A percentile compares a stretch with the other conserved stretches of the same genome.
These are phyloP conservation scores for Argyrosomus regius DNA, from an alignment of 2,797 vertebrate species.

Conservation along the genomic window DNA sequence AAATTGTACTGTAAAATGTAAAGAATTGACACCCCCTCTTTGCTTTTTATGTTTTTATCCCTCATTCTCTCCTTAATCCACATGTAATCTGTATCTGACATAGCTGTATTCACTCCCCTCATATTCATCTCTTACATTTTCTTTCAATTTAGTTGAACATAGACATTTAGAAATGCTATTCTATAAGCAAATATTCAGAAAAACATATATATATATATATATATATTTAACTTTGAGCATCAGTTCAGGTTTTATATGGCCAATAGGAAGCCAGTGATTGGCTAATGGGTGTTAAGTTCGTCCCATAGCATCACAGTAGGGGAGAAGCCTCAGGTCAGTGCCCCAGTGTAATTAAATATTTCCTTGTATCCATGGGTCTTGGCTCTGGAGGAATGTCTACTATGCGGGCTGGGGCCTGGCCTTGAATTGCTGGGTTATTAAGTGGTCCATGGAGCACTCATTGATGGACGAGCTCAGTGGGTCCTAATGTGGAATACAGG, in stretches of 20 bases:
- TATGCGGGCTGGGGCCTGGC: slow-evolving; percentile 53
- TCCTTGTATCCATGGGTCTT: slow-evolving; percentile 60
- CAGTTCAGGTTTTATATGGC: slow-evolving; percentile 13
- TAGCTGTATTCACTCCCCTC: background rate
- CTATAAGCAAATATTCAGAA: no score
- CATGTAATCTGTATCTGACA: background rate
- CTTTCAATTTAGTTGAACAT: background rate
- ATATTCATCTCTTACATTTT: background rate
- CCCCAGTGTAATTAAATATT: slow-evolving; percentile 67
- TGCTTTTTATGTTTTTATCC: background rate
- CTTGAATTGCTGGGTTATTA: slow-evolving; percentile 58
- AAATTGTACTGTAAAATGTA: slow-evolving; percentile 7
- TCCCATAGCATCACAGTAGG: slow-evolving; percentile 33
- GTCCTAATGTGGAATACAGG: slow-evolving; percentile 46
- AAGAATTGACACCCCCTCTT: background rate
- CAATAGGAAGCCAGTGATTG: slow-evolving; percentile 6
- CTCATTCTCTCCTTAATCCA: background rate
- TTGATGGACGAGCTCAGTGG: slow-evolving; percentile 57
- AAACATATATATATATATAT: no score
- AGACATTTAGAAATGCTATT: slow-evolving; percentile 5
- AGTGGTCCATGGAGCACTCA: slow-evolving; percentile 43
- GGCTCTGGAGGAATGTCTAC: slow-evolving; percentile 71
- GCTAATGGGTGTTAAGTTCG: slow-evolving; percentile 20
- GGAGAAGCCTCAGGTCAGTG: slow-evolving; percentile 34
- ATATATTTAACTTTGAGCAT: background rate